Percentiles rank a stretch among this genome's conserved stretches.
phyloP scores from a whole-genome alignment of 2,888 invertebrate species.

The Amblyteles armatorius region DNA sequence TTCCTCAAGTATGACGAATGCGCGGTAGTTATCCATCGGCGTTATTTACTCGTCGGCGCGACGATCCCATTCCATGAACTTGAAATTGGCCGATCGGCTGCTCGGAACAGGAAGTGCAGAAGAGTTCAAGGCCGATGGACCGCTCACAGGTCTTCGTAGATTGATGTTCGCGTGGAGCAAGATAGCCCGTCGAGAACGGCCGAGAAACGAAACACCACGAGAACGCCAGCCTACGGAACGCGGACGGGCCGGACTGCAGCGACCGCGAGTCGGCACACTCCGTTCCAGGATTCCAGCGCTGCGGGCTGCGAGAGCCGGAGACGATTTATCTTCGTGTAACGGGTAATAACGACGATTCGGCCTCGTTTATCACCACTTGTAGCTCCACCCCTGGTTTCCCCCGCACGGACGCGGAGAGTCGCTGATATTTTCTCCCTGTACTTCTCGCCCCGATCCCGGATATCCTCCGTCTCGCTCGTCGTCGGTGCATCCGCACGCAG shows the following conservation, averaged over 20 bases:
- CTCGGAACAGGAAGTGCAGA: not conserved
- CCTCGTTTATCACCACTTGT: constrained; percentile 84
- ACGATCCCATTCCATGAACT: not conserved
- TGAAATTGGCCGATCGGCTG: not conserved
- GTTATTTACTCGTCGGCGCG: not conserved
- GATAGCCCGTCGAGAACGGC: not conserved
- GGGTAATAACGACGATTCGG: constrained; percentile 81
- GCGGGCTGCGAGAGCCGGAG: constrained; percentile 38
- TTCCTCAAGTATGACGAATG: too few relatives aligned
- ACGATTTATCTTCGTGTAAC: constrained; percentile 74
- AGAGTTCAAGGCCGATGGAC: constrained; percentile 1
- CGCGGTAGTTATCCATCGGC: too few relatives aligned
- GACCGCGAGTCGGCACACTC: constrained; percentile 19
- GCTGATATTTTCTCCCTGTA: constrained; percentile 34
- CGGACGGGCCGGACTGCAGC: not conserved
- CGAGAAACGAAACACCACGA: constrained; percentile 7
- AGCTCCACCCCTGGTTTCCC: constrained; percentile 80
- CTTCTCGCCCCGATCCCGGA: constrained; percentile 12
- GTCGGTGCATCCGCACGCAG: constrained; percentile 57
- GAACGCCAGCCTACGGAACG: not conserved
- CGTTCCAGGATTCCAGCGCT: constrained; percentile 33
- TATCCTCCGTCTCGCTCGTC: constrained; percentile 58
- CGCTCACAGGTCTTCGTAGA: not conserved
- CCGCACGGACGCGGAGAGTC: constrained; percentile 65
- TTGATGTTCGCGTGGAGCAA: constrained; percentile 8